Conservation (phyloP, 2,797 vertebrate genomes). For the Gorsachius magnificus region DNA sequence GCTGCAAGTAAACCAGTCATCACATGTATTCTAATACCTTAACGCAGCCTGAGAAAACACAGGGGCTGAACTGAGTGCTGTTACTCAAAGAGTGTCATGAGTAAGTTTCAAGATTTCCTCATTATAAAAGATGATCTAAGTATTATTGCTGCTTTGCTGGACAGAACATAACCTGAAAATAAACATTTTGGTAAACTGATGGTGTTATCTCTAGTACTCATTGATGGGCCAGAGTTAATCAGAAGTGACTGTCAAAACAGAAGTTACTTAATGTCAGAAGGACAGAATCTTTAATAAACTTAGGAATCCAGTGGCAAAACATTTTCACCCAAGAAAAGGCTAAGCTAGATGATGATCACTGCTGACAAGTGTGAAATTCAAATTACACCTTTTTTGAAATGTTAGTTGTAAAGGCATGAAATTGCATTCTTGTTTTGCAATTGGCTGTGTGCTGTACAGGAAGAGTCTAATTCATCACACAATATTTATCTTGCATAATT, state of each 20-base stretch:
- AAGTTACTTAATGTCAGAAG: not conserved
- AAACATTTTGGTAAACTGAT: not conserved
- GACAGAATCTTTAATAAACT: not conserved
- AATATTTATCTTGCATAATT: conserved; percentile 1
- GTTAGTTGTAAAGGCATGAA: conserved; percentile 34
- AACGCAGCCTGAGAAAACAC: not conserved
- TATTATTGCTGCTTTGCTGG: not conserved
- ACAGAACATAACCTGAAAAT: not conserved
- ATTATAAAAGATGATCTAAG: not conserved
- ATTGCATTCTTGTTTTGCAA: conserved; percentile 18
- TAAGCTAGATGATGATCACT: conserved; percentile 2
- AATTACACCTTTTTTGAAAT: not conserved
- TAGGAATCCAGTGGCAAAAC: not conserved
- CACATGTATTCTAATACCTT: not conserved
- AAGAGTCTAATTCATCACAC: conserved; percentile 13
- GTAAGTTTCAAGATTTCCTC: not conserved
- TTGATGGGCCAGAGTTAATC: not conserved
- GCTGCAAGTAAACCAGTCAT: not conserved
- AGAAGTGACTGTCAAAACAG: not conserved
- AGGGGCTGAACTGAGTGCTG: not conserved
- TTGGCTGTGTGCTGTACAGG: not conserved
- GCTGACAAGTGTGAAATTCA: conserved; percentile 32
- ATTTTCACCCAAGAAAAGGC: not conserved
- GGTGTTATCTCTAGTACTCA: not conserved
- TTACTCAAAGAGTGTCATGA: not conserved